Evolutionary conservation across 2,113 vertebrate species (phyloP), one percentile per base, ranked within the genome.

Genomic region (Cettia cetti): DNA sequence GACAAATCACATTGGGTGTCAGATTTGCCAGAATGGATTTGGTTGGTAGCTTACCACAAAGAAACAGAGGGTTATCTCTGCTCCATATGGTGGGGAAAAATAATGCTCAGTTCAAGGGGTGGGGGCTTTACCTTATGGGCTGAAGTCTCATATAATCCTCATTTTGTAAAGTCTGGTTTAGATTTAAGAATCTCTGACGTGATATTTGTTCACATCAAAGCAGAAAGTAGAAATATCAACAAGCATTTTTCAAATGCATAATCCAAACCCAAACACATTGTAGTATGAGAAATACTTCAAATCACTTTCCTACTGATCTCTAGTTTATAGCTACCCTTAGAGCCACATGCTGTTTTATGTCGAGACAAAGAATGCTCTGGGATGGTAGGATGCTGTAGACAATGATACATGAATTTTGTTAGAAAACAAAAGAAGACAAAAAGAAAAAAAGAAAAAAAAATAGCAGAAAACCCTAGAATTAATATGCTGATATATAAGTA

Each of bases 21-120:
- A 97, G 84, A 91, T 97, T 97, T 96, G 71, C 79, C 85, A 82
- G 85, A 96, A 97, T 81, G 96, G 96, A 97, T 97, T 97, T 97
- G 81, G 96, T 91, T 91, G 93, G 93, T 81, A 88, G 91, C 84
- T 93, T 77, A 77, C 90, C 69, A 70, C 93, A 95, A 95, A 96
- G 92, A 97, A 95, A 91, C 53, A 52, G 76, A 72, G 78, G 83
- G 82, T 98, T 95, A 97, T 97, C 91, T 95, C 61, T 57, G 92
- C 90, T 96, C 84, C 92, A 92, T 83, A 91, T 59, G 83, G 66
- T 90, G 64, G 69, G 74, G 57, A 80, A 95, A 96, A 91, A 92
- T 84, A 96, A 96, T 69, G 75, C 49, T 87, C 35, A 68, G 77
- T 82, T 21, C 80, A 91, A 92, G 30, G 37, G 40, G 40, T 88